Base-by-base conservation (phyloP, 1,140 invertebrate species). In the Leptestheria dahalacensis region DNA sequence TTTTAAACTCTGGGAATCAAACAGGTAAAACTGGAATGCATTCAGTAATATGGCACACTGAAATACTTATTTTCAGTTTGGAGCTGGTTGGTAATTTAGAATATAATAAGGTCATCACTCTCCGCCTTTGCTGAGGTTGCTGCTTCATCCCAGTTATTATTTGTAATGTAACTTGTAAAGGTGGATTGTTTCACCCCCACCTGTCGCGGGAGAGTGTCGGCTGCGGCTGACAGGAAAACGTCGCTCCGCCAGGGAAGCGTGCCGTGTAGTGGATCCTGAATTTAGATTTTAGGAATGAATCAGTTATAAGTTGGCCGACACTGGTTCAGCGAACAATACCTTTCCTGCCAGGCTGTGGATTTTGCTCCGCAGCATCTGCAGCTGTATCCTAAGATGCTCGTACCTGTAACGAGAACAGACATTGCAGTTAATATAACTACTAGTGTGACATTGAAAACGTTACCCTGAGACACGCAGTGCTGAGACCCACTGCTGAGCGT, bases 401-500 rank as follows among this genome's bases (percentile, higher is more conserved):
- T 60, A 60, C 24, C 58, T 60, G 49, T 21, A 18, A 49, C 20
- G 47, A n/a, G 18, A 58, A 18, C 12, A 58, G 1, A 9, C 24
- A 11, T 46, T 6, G 18, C 23, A 58, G 25, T 20, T 11, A 15
- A n/a, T 18, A 28, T 10, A 20, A 47, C 3, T n/a, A 18, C 10
- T 25, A 20, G 18, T 24, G n/a, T 3, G 23, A 21, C 21, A 24
- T 29, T 12, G 29, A 18, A 29, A 21, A 29, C 20, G 11, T 11
- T 60, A 60, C 58, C 58, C 51, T 21, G 58, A 48, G 49, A 51
- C 48, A 29, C 51, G 49, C 49, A 60, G 41, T 28, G 41, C 28
- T 20, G 41, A 33, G 24, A 60, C 58, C 58, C 58, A 60, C 3
- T 60, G 29, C 33, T 60, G 58, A 21, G 48, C 49, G 18, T 60